Percentiles rank a stretch among this genome's conserved stretches.
Conservation (phyloP, 53 echinoderm and acorn worm species). For the Zoroaster sp. region DNA sequence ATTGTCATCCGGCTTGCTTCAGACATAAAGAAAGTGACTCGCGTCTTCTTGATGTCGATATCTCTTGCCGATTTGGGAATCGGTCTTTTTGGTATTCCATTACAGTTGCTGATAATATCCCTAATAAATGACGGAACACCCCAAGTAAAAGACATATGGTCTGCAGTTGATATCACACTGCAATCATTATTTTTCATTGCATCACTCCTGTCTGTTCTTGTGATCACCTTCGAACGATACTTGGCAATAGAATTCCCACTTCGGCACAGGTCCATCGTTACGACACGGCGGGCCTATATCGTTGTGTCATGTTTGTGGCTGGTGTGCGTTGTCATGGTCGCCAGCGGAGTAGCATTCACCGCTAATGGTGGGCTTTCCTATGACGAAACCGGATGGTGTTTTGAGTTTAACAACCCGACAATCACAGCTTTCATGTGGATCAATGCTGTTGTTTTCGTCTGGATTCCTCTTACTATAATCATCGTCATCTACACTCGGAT, state of each 20-base stretch:
- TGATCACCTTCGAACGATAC: constrained; percentile 26
- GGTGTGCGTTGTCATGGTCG: neutral
- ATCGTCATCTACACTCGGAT: constrained; percentile 4
- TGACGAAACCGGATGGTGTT: neutral
- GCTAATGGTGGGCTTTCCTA: neutral
- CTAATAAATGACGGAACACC: neutral
- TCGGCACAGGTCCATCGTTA: neutral
- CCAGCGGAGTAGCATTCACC: neutral
- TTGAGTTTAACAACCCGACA: no score
- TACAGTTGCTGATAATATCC: neutral
- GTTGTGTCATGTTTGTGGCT: neutral
- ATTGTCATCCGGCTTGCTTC: neutral
- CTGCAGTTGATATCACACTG: neutral
- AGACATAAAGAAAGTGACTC: constrained; percentile 3
- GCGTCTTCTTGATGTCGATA: constrained; percentile 20
- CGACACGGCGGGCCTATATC: neutral
- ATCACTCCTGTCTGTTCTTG: constrained; percentile 8
- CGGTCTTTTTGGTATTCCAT: neutral
- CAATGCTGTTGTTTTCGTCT: neutral
- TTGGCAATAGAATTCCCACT: constrained; percentile 31
- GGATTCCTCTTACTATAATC: neutral
- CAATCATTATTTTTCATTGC: neutral
- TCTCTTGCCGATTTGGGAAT: constrained; percentile 9
- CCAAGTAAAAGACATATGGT: neutral
- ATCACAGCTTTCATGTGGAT: neutral